Evolutionary conservation across 2,113 vertebrate genomes (phyloP), one percentile per base, ranked within the genome.

Genomic region (Anarrhichthys ocellatus): DNA sequence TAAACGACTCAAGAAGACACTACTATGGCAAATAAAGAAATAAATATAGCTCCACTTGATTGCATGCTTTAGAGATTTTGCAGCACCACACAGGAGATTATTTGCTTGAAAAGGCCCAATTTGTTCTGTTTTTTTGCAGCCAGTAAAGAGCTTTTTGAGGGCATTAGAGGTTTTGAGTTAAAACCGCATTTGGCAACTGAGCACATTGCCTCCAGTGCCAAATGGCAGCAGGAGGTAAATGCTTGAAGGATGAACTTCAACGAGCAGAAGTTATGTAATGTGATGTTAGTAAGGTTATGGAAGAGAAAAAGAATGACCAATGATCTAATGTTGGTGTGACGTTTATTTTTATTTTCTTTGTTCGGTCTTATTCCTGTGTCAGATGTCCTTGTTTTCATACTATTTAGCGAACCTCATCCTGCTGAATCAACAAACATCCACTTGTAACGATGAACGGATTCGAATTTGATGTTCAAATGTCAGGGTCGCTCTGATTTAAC

Each of bases 181-280:
- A 82, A 79, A 46, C n/a, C 50, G 54, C 56, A 52, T 40, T 78
- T 67, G 58, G 59, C 62, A 80, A 44, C 24, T 24, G 24, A 38
- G 32, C 62, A 20, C 15, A n/a, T 10, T 38, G 78, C 38, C 46
- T 72, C 20, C 8, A 54, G 61, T 22, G 62, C 42, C 64, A 56
- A 14, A 65, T 54, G 14, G 64, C 73, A 82, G 76, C 61, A 36
- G 77, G 80, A 50, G 27, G 22, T 61, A 72, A 75, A 46, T 52
- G 56, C 59, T 59, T 52, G 15, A 78, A 67, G 52, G 52, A 63
- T 77, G 63, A 67, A 70, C 70, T 62, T 18, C 29, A 67, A 17
- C 42, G 64, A 68, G 32, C 20, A 75, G 22, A 75, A 69, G 63
- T 74, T 65, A 44, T 54, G 56, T 52, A 67, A 83, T 17, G 59